These are phyloP conservation scores for Micromesistius poutassou DNA, from an alignment of 2,797 vertebrate genomes.

Conservation along the genomic window DNA sequence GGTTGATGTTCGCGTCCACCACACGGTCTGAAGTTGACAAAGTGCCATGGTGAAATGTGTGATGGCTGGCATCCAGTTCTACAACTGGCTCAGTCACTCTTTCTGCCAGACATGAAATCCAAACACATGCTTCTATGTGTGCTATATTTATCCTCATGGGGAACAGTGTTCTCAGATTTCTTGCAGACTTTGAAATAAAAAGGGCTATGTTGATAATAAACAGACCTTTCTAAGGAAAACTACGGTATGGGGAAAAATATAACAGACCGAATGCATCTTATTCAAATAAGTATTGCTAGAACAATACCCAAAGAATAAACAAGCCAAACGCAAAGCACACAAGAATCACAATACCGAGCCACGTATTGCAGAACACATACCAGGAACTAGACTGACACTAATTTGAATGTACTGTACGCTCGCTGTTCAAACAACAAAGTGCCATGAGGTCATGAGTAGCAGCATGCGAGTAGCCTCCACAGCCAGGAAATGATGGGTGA, in stretches of 20 bases:
- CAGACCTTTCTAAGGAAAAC: no score
- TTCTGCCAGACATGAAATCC: slow-evolving; percentile 3
- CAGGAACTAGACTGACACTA: not conserved
- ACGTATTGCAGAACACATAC: not conserved
- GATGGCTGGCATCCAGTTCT: not conserved
- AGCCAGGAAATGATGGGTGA: slow-evolving; percentile 58
- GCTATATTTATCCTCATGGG: not conserved
- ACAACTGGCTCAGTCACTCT: not conserved
- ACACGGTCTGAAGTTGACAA: not conserved
- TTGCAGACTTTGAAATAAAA: not conserved
- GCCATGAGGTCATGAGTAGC: not conserved
- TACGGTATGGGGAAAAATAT: no score
- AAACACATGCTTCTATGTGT: slow-evolving; percentile 4
- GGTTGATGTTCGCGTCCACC: not conserved
- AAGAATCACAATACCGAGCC: not conserved
- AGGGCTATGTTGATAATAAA: not conserved
- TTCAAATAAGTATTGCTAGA: not conserved
- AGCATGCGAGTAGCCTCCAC: slow-evolving; percentile 22
- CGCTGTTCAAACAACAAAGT: not conserved
- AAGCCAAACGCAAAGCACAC: not conserved
- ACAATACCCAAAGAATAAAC: not conserved
- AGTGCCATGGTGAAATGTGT: not conserved
- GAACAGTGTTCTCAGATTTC: not conserved
- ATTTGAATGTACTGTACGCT: slow-evolving; percentile 2
- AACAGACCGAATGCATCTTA: not conserved